Conservation (phyloP, 2,888 invertebrate genomes). For the Agrilus biguttatus region DNA sequence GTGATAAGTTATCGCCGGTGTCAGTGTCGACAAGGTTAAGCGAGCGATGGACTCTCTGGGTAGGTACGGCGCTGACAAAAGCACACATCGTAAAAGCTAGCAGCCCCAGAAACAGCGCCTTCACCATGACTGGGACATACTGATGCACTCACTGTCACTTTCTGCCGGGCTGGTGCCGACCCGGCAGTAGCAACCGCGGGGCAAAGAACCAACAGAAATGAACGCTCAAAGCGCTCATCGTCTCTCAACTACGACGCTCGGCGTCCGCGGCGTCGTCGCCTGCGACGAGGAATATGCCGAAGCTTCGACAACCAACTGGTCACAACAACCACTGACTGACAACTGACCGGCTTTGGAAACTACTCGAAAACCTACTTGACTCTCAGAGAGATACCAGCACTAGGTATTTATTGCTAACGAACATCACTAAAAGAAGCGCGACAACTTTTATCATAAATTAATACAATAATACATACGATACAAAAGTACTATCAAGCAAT, state of each 20-base stretch:
- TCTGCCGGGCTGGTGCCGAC: slow-evolving; percentile 29
- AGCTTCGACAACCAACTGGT: too few species aligned
- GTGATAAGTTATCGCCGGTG: slow-evolving; percentile 4
- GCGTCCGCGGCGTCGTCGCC: slow-evolving; percentile 30
- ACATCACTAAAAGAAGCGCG: too few species aligned
- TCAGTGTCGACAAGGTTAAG: slow-evolving; percentile 11
- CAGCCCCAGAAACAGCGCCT: slow-evolving; percentile 32
- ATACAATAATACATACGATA: too few species aligned
- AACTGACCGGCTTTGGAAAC: too few species aligned
- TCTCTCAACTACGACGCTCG: slow-evolving; percentile 27
- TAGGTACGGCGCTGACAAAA: slow-evolving; percentile 27
- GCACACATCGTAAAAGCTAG: slow-evolving; percentile 31
- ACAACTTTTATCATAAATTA: too few species aligned
- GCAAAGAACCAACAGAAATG: slow-evolving; percentile 8
- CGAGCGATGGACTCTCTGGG: slow-evolving; percentile 17
- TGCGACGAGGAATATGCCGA: slow-evolving; percentile 17
- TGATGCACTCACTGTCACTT: slow-evolving; percentile 26
- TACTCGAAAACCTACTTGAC: too few species aligned
- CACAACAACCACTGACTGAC: too few species aligned
- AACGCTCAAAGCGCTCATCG: slow-evolving; percentile 13
- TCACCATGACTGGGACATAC: slow-evolving; percentile 36
- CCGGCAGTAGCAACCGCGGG: slow-evolving; percentile 30
- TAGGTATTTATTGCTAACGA: too few species aligned
- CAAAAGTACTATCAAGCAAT: too few species aligned
- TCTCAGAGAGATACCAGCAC: too few species aligned